Conservation (phyloP, 2,797 vertebrate species). For the Acanthurus tractus region DNA sequence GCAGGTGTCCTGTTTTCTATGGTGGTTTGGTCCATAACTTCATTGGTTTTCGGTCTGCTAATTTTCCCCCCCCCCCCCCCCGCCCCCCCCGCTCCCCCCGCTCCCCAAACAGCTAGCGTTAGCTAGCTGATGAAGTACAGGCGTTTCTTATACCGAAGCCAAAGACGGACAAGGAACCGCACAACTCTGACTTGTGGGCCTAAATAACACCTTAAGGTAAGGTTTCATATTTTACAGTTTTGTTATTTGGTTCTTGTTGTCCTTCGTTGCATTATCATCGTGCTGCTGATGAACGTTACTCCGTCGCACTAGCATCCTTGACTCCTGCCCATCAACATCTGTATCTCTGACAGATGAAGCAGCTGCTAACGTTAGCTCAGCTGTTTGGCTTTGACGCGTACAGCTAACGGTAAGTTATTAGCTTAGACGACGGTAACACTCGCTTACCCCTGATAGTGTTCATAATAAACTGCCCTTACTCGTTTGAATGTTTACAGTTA, state of each 20-base stretch:
- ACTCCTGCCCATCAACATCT: slow-evolving; percentile 71
- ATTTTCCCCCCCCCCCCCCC: too few species aligned
- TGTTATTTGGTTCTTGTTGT: not conserved
- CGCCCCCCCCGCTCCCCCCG: too few species aligned
- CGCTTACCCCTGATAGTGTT: not conserved
- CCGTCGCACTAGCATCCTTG: slow-evolving; percentile 48
- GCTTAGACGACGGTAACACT: slow-evolving; percentile 13
- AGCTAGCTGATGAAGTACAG: slow-evolving; percentile 40
- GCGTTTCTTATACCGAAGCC: slow-evolving; percentile 25
- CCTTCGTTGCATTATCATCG: not conserved
- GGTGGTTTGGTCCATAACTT: slow-evolving; percentile 66
- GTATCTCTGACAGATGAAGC: slow-evolving; percentile 66
- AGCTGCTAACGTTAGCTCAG: slow-evolving; percentile 74
- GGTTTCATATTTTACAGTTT: not conserved
- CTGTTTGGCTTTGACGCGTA: slow-evolving; percentile 23
- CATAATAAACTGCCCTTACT: not conserved
- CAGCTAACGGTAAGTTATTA: slow-evolving; percentile 36
- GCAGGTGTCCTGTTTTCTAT: slow-evolving; percentile 41
- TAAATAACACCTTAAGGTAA: slow-evolving; percentile 54
- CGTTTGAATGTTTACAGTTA: not conserved
- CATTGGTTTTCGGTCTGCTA: slow-evolving; percentile 49
- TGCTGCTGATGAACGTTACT: not conserved
- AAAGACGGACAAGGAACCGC: slow-evolving; percentile 18
- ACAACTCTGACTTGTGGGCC: not conserved
- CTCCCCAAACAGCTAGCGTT: slow-evolving; percentile 48